Base-by-base conservation (phyloP, 2,888 invertebrate species). In the Cecidostiba fungosa region DNA sequence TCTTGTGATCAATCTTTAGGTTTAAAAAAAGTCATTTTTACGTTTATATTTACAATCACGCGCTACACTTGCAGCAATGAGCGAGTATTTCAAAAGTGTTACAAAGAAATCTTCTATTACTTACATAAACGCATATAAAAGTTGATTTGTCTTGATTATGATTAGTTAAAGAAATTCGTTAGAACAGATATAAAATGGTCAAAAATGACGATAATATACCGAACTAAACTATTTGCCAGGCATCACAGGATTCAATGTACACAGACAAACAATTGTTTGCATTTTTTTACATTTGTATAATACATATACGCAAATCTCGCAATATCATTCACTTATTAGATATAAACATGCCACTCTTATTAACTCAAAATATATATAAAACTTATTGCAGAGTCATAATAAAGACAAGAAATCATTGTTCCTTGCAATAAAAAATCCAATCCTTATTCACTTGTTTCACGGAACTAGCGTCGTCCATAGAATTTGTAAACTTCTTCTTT, bases 231-330 rank as follows among this genome's bases (percentile, higher is more conserved):
- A 84, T 32, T 76, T 77, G 47, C 59, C 84, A 82, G 72, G 74
- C 84, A 84, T 86, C 84, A 86, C 86, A 86, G 84, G 29, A 84
- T 84, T 86, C 74, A 86, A 79, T 86, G 82, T 84, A 86, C 86
- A 86, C 50, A 54, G 29, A 78, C 82, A 87, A 87, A 83, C 85
- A 43, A 73, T 84, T 69, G 84, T 86, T 86, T 80, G 84, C 69
- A 79, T 76, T 50, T 87, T 87, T 86, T 87, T 86, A 87, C 87
- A 85, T 77, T 87, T 83, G 36, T 85, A 85, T 79, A 87, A 85
- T 85, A 87, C 85, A 80, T 59, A n/a, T 59, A 82, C 84, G 81
- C 69, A 79, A 19, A 82, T 74, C 72, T 80, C 76, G 70, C 80
- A 86, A 80, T 77, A 72, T 50, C 86, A 73, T 81, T 77, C 72